Conservation (phyloP, 2,113 vertebrate species). For the Numida meleagris region DNA sequence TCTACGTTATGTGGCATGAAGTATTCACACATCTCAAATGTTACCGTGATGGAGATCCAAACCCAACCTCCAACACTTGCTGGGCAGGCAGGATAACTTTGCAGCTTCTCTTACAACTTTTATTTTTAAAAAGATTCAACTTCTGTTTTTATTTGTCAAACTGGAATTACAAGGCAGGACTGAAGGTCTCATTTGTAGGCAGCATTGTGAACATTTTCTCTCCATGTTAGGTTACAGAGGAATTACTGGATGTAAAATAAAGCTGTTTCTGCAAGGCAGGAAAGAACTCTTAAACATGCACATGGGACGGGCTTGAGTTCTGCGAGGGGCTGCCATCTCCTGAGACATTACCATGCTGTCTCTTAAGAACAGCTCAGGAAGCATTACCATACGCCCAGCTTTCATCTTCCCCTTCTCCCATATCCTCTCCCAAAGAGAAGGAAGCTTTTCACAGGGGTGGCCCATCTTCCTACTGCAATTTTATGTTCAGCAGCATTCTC, state of each 20-base stretch:
- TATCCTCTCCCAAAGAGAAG: background rate
- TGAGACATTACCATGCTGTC: background rate
- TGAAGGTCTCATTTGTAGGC: background rate
- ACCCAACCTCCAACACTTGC: background rate
- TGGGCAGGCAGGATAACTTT: background rate
- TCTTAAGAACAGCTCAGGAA: background rate
- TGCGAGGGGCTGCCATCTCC: background rate
- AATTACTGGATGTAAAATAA: background rate
- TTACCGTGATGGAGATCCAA: background rate
- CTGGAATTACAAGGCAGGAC: conserved; percentile 20
- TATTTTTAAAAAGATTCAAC: background rate
- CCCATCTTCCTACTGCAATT: background rate
- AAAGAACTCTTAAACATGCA: background rate
- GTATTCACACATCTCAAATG: background rate
- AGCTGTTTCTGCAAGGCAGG: background rate
- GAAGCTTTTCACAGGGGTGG: background rate
- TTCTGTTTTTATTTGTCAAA: background rate
- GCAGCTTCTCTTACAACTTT: background rate
- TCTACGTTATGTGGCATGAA: background rate
- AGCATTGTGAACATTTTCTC: background rate
- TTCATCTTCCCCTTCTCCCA: background rate
- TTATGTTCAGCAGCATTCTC: background rate
- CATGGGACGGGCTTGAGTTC: background rate
- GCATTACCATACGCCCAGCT: background rate
- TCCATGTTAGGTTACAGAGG: background rate